Evolutionary conservation across 1,140 invertebrate genomes (phyloP), one percentile per base, ranked within the genome.

Genomic region (Eumaeus atala): DNA sequence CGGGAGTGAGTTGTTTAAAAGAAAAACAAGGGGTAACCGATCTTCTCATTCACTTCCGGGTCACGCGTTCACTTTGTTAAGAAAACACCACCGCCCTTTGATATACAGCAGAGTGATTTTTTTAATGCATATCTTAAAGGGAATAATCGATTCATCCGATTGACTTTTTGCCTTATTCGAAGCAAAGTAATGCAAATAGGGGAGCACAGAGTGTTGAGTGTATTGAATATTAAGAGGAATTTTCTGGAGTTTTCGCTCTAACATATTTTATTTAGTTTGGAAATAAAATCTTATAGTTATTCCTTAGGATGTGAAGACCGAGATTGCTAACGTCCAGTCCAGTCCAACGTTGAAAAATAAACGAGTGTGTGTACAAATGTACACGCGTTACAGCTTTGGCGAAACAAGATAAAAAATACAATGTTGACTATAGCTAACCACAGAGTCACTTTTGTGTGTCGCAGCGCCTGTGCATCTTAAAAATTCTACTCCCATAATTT

Each of bases 11-110:
- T 62, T 59, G 64, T 68, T 61, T 58, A 62, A 58, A 66, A 71
- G 56, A 67, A 71, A 74, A 74, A 71, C 62, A 72, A 67, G 71
- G 71, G 69, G 66, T 61, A 38, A 28, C 9, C 34, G 61, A 65
- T 65, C 64, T 51, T 54, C 68, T 71, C 69, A 74, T 72, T 66
- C 66, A 63, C 51, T 51, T 56, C 40, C 71, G 51, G 59, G 61
- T 67, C 71, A 74, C 71, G 71, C 61, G 55, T 61, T 61, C 71
- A 74, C 68, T 74, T 70, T 71, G 71, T 74, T 71, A 74, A 66
- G 59, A 70, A 74, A 74, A 74, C 68, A 71, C 56, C 62, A 52
- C 51, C 36, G 54, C 56, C 68, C 66, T 74, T 74, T 74, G 68
- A 71, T 70, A 56, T 65, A 55, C 36, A 63, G 53, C 42, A 54